Evolutionary conservation across 2,797 vertebrate species (phyloP), one percentile per base, ranked within the genome.

Genomic region (Phyllotis vaccarum): DNA sequence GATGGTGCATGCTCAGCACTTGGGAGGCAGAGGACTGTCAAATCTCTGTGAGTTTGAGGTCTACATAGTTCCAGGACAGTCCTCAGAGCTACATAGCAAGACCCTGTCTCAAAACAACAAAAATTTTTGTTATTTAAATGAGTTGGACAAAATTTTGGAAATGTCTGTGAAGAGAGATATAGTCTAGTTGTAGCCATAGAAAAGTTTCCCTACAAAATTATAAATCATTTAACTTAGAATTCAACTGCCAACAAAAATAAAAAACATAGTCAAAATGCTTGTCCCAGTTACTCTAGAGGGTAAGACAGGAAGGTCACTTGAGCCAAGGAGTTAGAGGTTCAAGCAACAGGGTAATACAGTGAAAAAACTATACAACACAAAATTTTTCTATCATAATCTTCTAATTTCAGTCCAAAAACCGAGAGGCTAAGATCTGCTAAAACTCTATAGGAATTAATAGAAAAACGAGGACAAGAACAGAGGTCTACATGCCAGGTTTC

Each of bases 191-290:
- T 90, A 82, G 22, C 40, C 94, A 92, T 76, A 86, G 86, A 80
- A 86, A 95, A 93, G 66, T 86, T 86, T 82, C 94, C 74, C 49
- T 66, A 90, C 46, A 89, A 96, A 94, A 90, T 95, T 87, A 88
- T 52, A 70, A 72, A 31, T 94, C n/a, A 87, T 43, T 93, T 93
- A 82, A 75, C 52, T 68, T 46, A 81, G 62, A 93, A 75, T 88
- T 89, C 80, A 54, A 86, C 43, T 79, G 49, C 76, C 86, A 95
- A 40, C 16, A 83, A 92, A 90, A 40, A 83, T 86, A 85, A 91
- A 81, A 43, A 52, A 54, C 60, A 66, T 8, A 86, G 68, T 37
- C 24, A 52, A 13, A 62, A n/a, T 56, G 43, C 27, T 79, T 64
- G 43, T 43, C 49, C 68, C n/a, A 89, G 76, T 34, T 62, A 81